These are phyloP conservation scores for Cabera pusaria DNA, from an alignment of 2,888 invertebrate species.

Conservation along the genomic window DNA sequence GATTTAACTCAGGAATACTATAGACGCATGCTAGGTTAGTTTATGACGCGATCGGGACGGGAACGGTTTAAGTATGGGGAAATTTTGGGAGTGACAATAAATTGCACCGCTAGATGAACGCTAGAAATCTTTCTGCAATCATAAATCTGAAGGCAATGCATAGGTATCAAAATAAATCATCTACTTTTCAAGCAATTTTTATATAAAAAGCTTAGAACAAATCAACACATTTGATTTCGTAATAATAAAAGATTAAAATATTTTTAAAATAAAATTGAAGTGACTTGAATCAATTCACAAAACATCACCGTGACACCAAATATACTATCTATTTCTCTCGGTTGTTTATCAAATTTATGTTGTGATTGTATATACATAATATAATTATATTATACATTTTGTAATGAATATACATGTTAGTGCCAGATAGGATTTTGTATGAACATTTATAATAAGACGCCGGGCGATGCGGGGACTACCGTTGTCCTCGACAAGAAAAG, in stretches of 20 bases:
- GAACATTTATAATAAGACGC: constrained; percentile 60
- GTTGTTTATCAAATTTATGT: constrained; percentile 81
- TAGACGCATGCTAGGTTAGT: constrained; percentile 37
- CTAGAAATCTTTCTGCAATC: constrained; percentile 46
- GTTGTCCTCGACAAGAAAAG: constrained; percentile 39
- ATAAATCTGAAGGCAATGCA: constrained; percentile 12
- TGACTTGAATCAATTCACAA: constrained; percentile 42
- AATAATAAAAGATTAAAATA: constrained; percentile 49
- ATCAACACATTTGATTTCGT: constrained; percentile 29
- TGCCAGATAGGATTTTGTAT: constrained; percentile 81
- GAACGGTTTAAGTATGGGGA: constrained; percentile 28
- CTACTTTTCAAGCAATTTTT: constrained; percentile 19
- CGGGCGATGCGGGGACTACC: constrained; percentile 1
- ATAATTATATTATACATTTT: constrained; percentile 76
- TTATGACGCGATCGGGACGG: constrained; percentile 39
- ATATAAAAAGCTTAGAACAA: constrained; percentile 26
- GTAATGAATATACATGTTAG: constrained; percentile 81
- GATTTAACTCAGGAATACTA: constrained; percentile 32
- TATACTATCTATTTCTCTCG: constrained; percentile 62
- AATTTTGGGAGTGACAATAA: constrained; percentile 61
- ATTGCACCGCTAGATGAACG: constrained; percentile 50
- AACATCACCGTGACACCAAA: constrained; percentile 62
- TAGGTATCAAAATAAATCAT: constrained; percentile 4
- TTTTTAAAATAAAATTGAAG: constrained; percentile 50
- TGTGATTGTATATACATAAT: constrained; percentile 80